Evolutionary conservation across 1,140 invertebrate species (phyloP), one percentile per base, ranked within the genome.

Genomic region (Tetragonula clypearis): DNA sequence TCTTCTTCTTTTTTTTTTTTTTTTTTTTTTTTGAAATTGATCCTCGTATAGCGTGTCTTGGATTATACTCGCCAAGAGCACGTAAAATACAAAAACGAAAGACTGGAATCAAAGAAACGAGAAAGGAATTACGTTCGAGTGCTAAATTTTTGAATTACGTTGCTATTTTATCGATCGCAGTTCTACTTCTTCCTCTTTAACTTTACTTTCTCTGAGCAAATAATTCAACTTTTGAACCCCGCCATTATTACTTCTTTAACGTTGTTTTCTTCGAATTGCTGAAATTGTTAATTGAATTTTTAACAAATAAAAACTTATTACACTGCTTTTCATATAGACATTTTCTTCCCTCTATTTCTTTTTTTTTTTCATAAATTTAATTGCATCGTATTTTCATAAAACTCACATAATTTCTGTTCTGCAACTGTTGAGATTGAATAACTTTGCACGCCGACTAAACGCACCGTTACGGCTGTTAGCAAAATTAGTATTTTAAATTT

Each of bases 401-500:
- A 30, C n/a, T 66, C n/a, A 15, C 23, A 17, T 14, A 49, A 49
- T 53, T 68, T 21, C 49, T 30, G 41, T 12, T 55, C 35, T 68
- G 19, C 41, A 41, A 30, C 23, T 53, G 5, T 17, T 8, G 49
- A 30, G 35, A 66, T 79, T 55, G 49, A 21, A 30, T 79, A 12
- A 55, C 15, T 26, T 79, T 49, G 9, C 49, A 68, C 35, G 35
- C 11, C 26, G 55, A n/a, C 5, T 62, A 60, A 62, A 14, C 56
- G 5, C 41, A n/a, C 75, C 75, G 75, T 77, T 60, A 77, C 49
- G 35, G 30, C 58, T 41, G 30, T 35, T 35, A 77, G 30, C 58
- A 41, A 77, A 77, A 77, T 62, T 15, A 35, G 74, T 60, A 21
- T 41, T 62, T 62, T 62, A 41, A 35, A 77, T 77, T 77, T 77